Evolutionary conservation across 2,113 vertebrate species (phyloP), one percentile per base, ranked within the genome.

Genomic region (Halcyon malimbica): DNA sequence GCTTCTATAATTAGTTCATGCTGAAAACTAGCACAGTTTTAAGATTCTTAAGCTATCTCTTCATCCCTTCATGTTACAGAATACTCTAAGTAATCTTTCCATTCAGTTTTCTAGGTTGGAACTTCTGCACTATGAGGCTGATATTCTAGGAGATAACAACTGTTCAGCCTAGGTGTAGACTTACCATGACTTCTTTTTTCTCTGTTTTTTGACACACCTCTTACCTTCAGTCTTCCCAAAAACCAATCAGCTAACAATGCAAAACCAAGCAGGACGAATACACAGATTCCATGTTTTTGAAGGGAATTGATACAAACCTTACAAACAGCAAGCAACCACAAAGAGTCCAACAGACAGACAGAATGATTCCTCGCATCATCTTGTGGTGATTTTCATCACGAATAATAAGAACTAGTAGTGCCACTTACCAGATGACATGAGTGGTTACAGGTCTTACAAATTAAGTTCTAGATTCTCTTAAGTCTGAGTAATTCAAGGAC

Each of bases 271-370:
- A 80, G 53, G 23, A 83, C 7, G 23, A 80, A 57, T 10, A 65
- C 14, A 16, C 5, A 29, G 9, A 35, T 53, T 83, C 7, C 31
- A 26, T 35, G 11, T 42, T 89, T 79, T 73, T 76, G 15, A 64
- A 73, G 17, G 5, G 14, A 2, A 1, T 64, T 73, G 6, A 67
- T 83, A 20, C 46, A 78, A 63, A 23, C 6, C 5, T 74, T 60
- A 9, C 6, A 26, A 67, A 53, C 0, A 44, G 5, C 13, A 74
- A 65, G 7, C 25, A 48, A 41, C 12, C 2, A 2, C 26, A 21
- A 46, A 59, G 37, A n/a, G 16, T 42, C 24, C 13, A 54, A 18
- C 8, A 90, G 29, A 18, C 8, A 90, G 29, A 51, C 51, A 7
- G 4, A 67, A 16, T 1, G 2, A 41, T 53, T 70, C 33, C 6